These are phyloP conservation scores for Fragum whitleyi DNA, from an alignment of 2,888 invertebrate genomes.

Conservation along the genomic window DNA sequence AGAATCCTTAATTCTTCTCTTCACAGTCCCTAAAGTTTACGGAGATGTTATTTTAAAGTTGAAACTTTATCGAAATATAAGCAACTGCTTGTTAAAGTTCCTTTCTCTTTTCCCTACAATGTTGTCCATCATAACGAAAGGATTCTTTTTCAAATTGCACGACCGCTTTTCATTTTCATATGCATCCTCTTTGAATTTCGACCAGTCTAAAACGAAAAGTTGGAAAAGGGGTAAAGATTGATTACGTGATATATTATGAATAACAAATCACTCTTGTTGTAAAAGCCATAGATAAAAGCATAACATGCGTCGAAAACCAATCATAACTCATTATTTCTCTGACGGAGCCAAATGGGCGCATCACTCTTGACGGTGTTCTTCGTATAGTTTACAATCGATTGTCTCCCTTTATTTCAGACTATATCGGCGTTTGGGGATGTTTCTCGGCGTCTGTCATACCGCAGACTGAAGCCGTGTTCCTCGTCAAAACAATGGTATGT, in stretches of 20 bases:
- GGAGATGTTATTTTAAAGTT: no score
- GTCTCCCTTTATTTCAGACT: conserved; percentile 7
- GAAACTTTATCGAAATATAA: no score
- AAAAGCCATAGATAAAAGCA: neutral
- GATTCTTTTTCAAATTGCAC: no score
- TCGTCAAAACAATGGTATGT: neutral
- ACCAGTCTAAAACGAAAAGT: no score
- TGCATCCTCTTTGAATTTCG: no score
- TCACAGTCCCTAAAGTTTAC: no score
- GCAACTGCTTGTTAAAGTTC: no score
- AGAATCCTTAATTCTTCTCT: no score
- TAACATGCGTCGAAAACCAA: conserved; percentile 11
- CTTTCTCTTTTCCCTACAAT: no score
- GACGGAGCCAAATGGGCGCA: neutral
- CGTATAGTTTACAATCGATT: neutral
- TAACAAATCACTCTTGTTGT: neutral
- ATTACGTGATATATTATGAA: neutral
- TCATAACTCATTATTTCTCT: neutral
- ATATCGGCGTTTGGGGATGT: neutral
- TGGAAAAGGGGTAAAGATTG: no score
- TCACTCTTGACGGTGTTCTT: neutral
- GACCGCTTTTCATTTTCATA: no score
- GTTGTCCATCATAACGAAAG: no score
- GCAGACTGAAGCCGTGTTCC: neutral
- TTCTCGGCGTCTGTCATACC: neutral